Base-by-base conservation (phyloP, 2,888 invertebrate species). In the Nephrocerus scutellatus region DNA sequence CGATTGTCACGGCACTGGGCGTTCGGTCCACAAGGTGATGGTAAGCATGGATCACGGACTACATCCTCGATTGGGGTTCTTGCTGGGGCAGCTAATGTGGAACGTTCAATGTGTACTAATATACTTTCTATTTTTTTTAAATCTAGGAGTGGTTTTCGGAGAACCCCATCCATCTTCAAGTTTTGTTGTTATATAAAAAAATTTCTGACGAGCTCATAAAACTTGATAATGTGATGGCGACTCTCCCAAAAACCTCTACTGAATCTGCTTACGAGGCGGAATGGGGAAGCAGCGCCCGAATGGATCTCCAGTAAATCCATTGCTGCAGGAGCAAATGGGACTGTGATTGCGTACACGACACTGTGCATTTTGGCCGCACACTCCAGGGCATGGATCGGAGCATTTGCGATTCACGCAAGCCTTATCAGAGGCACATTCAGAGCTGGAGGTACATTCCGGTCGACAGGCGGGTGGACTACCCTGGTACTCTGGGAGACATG, bases 11-110 rank as follows among this genome's bases (percentile, higher is more conserved):
- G 68, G 46, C 78, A 79, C 63, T 81, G 79, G 46, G 84, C 81
- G 60, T 84, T 81, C 6, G 80, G 79, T 18, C 86, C 87, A 61
- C 86, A 87, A 4, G 85, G 85, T 9, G 79, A 76, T 24, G 82
- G 82, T 41, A 73, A 62, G 58, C 85, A 85, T 10, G 82, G 82
- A 58, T 83, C 75, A 9, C 50, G 59, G 51, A 63, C 60, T 25
- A 58, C 54, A 18, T 57, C 46, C 25, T 51, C 43, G 16, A 56
- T 44, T 47, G 60, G 33, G 50, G 58, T 42, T 18, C 50, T 43
- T 13, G 58, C 51, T 1, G 59, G 53, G 30, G 55, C 56, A 57
- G 47, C 43, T 41, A 30, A 37, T 46, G n/a, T 14, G 41, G 13
- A 9, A 22, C 10, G 16, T 13, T 15, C 4, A 25, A 10, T 28